Evolutionary conservation across 2,888 invertebrate genomes (phyloP).

Genomic region (Cataglyphis livida): DNA sequence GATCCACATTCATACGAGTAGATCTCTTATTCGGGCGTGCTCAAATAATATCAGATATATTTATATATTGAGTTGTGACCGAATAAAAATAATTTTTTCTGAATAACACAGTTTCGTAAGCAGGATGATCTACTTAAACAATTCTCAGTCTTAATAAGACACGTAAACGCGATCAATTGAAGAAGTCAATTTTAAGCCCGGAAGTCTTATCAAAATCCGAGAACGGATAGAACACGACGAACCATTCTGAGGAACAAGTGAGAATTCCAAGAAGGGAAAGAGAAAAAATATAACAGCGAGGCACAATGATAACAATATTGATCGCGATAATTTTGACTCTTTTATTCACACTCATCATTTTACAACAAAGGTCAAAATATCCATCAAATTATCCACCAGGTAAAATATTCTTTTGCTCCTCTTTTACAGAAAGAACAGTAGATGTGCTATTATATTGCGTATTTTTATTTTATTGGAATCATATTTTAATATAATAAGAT

Average conservation of each 20-base stretch:
- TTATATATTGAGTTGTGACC: not conserved
- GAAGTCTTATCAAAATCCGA: not conserved
- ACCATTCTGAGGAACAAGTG: not conserved
- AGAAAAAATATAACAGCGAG: not conserved
- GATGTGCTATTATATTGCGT: not conserved
- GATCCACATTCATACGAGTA: not conserved
- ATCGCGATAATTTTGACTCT: constrained; percentile 30
- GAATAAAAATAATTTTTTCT: too few species aligned
- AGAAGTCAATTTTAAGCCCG: not conserved
- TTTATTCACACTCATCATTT: not conserved
- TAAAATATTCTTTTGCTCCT: constrained; percentile 42
- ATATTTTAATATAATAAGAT: not conserved
- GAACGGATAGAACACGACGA: not conserved
- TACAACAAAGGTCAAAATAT: not conserved
- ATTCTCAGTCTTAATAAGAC: not conserved
- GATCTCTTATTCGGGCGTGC: not conserved
- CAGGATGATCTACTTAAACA: not conserved
- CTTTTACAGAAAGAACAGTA: not conserved
- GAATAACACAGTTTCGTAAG: not conserved
- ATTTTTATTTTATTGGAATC: not conserved
- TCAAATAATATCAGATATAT: not conserved
- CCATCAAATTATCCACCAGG: constrained; percentile 68
- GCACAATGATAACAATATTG: not conserved
- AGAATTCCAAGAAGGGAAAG: not conserved
- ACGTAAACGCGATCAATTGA: not conserved